Evolutionary conservation across 2,888 invertebrate genomes (phyloP), one percentile per base, ranked within the genome.

Genomic region (Sesia bembeciformis): DNA sequence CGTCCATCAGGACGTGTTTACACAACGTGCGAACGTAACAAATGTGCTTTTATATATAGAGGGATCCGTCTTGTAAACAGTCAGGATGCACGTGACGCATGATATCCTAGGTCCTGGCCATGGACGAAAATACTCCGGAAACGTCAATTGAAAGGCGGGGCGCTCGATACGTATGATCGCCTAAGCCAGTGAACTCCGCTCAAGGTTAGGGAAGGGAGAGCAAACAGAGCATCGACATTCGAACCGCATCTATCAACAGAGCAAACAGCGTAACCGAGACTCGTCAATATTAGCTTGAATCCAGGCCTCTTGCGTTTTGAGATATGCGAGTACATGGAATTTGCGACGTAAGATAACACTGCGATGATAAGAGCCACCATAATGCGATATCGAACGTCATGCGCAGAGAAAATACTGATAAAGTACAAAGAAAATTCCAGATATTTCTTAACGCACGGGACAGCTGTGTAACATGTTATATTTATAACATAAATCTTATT

Each of bases 61-160:
- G 55, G 59, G 60, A 59, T 56, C 41, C 50, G 53, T 53, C 49
- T 54, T 56, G 60, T 60, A 54, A 57, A 60, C 61, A 62, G 66
- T 51, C 57, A 74, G 80, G 79, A 81, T 71, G 74, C 74, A 68
- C 68, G 73, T 76, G 81, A 70, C 73, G 68, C 62, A 63, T 66
- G 62, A 69, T 74, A 70, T 72, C 74, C 72, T 75, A 75, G 77
- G 75, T 76, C 74, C 76, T 74, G 74, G 68, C 65, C 61, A 57
- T 64, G 72, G 73, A 74, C 78, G 67, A 73, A 80, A 83, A 76
- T 80, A 76, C 74, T 70, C 79, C 83, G 84, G 85, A 86, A 83
- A 69, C 72, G 64, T 65, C 76, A 78, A 81, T 78, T 79, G 79
- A 74, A 78, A 70, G 66, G 59, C 71, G 68, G 62, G 65, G 70